Base-by-base conservation (phyloP, 1,140 invertebrate genomes). In the Panagrolaimus sp. region DNA sequence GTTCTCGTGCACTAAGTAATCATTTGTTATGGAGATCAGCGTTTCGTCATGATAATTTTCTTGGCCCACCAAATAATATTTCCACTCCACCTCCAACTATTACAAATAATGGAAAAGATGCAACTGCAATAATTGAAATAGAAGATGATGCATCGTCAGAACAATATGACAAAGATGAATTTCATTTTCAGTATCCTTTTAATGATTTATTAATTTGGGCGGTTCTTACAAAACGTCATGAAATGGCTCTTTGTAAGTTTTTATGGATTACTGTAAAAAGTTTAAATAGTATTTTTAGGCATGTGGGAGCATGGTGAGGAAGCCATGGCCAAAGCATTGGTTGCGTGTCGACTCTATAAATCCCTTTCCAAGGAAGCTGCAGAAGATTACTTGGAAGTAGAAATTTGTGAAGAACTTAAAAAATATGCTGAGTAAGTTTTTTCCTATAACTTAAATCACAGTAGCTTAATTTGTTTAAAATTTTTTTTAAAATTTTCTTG, bases 281-380 rank as follows among this genome's bases (percentile, higher is more conserved):
- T 38, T 23, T n/a, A n/a, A n/a, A n/a, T n/a, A n/a, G n/a, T n/a
- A 9, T 16, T 16, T 31, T 66, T 7, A 87, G 96, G 2, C 2
- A 94, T 97, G 91, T 97, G 94, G 93, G 91, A 93, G 71, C 92
- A 96, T 79, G 94, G 93, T 20, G 93, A 97, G 83, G 94, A 98
- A 83, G 92, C 94, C 0, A 85, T 97, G 53, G 93, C 93, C 11
- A 96, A 87, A 84, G 83, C 86, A 0, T 83, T 98, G n/a, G 89
- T 96, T 0, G 93, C 93, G 11, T 91, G 92, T 77, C 94, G 94
- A 81, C 84, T 98, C 14, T 96, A 95, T 84, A 96, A 96, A 61
- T 84, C 91, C 91, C 27, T 98, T 91, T 92, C 93, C 0, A 91
- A 93, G 73, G 94, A 97, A 83, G 93, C 94, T 0, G 92, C 92